Evolutionary conservation across 64 coral and sea anemone species (phyloP).

Genomic region (Orbicella faveolata): DNA sequence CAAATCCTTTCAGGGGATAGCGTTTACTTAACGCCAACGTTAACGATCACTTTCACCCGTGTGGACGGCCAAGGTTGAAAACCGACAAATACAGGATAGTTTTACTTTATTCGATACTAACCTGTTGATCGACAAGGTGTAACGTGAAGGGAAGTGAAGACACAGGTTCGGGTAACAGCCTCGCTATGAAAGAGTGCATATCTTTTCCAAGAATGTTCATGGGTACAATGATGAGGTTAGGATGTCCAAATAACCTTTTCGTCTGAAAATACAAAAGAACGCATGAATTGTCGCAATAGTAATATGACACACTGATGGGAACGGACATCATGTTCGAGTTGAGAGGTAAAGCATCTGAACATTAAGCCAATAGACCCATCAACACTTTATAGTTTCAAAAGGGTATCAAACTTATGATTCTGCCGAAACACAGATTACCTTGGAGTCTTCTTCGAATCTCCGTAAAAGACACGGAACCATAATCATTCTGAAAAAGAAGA

Average conservation of each 20-base stretch:
- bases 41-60: too few species aligned
- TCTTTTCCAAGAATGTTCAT: constrained; percentile 61
- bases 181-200: constrained; percentile 45
- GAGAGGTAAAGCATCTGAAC: too few species aligned
- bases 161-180: constrained; percentile 14
- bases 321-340: too few species aligned
- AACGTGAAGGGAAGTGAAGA: constrained; percentile 39
- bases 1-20: too few species aligned
- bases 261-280: not conserved
- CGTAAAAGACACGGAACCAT: constrained; percentile 6
- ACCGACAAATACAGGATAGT: too few species aligned
- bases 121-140: constrained; percentile 66
- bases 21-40: too few species aligned
- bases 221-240: constrained; percentile 34
- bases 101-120: not conserved
- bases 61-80: too few species aligned
- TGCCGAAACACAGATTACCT: not conserved
- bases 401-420: too few species aligned
- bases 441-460: constrained; percentile 21
- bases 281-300: not conserved
- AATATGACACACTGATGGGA: too few species aligned
- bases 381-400: too few species aligned
- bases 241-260: constrained; percentile 53
- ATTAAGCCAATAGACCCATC: too few species aligned
- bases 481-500: not conserved